Percentiles rank a stretch among this genome's conserved stretches.
These are phyloP conservation scores for Nemotelus nigrinus DNA, from an alignment of 2,888 invertebrate species.

Conservation along the genomic window DNA sequence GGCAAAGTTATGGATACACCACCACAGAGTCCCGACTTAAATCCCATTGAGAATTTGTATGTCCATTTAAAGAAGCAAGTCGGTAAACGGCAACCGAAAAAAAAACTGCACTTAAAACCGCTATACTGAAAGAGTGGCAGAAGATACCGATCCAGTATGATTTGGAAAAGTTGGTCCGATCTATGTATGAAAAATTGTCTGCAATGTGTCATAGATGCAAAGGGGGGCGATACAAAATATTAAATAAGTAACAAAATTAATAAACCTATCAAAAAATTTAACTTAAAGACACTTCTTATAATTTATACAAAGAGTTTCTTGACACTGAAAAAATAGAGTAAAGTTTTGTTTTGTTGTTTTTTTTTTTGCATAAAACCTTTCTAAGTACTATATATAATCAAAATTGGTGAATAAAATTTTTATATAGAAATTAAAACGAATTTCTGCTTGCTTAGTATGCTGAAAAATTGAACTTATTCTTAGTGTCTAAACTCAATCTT, in stretches of 20 bases:
- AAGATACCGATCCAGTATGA: constrained; percentile 42
- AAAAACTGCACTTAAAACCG: no score
- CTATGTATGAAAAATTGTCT: constrained; percentile 40
- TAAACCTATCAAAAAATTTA: not conserved
- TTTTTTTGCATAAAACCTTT: not conserved
- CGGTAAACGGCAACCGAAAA: no score
- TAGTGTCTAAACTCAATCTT: not conserved
- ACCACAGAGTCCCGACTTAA: constrained; percentile 27
- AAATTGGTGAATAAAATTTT: not conserved
- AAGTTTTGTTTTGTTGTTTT: not conserved
- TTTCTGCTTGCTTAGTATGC: not conserved
- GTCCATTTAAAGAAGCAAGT: constrained; percentile 30
- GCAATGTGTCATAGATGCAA: constrained; percentile 37
- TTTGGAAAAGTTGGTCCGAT: constrained; percentile 33
- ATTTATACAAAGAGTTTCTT: no score
- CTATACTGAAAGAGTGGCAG: not conserved
- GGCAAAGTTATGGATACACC: constrained; percentile 33
- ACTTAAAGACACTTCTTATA: not conserved
- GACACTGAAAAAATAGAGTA: not conserved
- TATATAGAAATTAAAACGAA: not conserved
- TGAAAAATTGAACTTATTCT: constrained; percentile 6
- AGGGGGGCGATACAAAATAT: not conserved
- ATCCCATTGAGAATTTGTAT: constrained; percentile 23
- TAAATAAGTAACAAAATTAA: no score
- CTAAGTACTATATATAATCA: not conserved